These are phyloP conservation scores for Pterostichus niger DNA, from an alignment of 2,888 invertebrate genomes.

Conservation along the genomic window DNA sequence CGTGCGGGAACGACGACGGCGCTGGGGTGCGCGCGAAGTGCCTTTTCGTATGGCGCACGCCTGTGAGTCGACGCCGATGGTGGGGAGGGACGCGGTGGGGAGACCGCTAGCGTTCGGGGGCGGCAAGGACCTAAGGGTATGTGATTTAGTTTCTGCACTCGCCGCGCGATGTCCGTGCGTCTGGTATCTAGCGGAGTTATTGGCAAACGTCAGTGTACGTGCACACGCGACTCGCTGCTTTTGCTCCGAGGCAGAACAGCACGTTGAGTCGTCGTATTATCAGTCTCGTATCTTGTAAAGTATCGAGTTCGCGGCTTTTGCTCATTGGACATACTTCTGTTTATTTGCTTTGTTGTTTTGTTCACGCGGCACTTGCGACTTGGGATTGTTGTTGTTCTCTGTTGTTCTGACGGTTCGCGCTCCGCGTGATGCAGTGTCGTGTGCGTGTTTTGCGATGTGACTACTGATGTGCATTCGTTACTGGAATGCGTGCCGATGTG, in stretches of 20 bases:
- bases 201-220: constrained; percentile 71
- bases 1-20: constrained; percentile 43
- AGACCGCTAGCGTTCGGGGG: constrained; percentile 72
- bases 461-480: constrained; percentile 56
- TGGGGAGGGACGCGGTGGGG: constrained; percentile 62
- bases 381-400: constrained; percentile 33
- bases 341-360: constrained; percentile 57
- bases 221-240: constrained; percentile 70
- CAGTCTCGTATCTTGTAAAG: no score
- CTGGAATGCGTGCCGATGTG: constrained; percentile 63
- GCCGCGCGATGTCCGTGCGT: constrained; percentile 73
- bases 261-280: constrained; percentile 7
- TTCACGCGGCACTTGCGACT: neutral
- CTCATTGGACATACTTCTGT: neutral
- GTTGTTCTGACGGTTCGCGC: constrained; percentile 17
- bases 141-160: constrained; percentile 75
- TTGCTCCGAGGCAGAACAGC: constrained; percentile 66
- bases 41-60: constrained; percentile 75
- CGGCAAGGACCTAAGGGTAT: constrained; percentile 75
- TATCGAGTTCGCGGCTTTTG: neutral
- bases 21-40: constrained; percentile 73
- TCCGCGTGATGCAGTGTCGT: constrained; percentile 57
- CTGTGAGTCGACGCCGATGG: constrained; percentile 67
- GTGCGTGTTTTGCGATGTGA: constrained; percentile 63
- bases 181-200: constrained; percentile 68